Evolutionary conservation across 2,888 invertebrate species (phyloP).

Genomic region (Cheilosia grossa): DNA sequence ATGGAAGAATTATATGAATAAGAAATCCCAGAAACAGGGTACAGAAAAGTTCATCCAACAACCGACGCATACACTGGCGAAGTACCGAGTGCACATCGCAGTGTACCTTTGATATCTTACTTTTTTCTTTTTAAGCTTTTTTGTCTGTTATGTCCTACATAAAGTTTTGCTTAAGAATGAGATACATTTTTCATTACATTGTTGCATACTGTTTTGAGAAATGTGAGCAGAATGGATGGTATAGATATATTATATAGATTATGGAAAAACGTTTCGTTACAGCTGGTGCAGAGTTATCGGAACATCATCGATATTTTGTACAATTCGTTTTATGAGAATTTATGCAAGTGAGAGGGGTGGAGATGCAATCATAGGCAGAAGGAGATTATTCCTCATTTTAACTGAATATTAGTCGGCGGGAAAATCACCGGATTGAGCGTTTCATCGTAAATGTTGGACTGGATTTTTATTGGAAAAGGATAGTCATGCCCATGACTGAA

Average conservation of each 20-base stretch:
- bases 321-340: neutral
- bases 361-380: too few relatives aligned
- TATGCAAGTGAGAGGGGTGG: too few relatives aligned
- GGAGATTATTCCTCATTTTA: too few relatives aligned
- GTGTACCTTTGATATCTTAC: slow-evolving; percentile 14
- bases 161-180: slow-evolving; percentile 42
- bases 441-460: too few relatives aligned
- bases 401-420: too few relatives aligned
- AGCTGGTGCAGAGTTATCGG: too few relatives aligned
- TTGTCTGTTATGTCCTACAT: neutral
- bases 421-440: too few relatives aligned
- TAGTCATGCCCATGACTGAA: too few relatives aligned
- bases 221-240: neutral
- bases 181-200: slow-evolving; percentile 66
- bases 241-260: too few relatives aligned
- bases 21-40: slow-evolving; percentile 55
- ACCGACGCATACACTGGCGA: slow-evolving; percentile 9
- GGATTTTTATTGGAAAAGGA: too few relatives aligned
- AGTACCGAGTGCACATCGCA: slow-evolving; percentile 26
- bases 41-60: slow-evolving; percentile 55
- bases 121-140: neutral
- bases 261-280: too few relatives aligned
- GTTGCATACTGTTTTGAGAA: slow-evolving; percentile 28
- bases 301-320: neutral
- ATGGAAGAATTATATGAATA: slow-evolving; percentile 59